Percentiles rank a stretch among this genome's conserved stretches.
These are phyloP conservation scores for Drosophila sordidula DNA, from an alignment of 2,888 invertebrate genomes.

Conservation along the genomic window DNA sequence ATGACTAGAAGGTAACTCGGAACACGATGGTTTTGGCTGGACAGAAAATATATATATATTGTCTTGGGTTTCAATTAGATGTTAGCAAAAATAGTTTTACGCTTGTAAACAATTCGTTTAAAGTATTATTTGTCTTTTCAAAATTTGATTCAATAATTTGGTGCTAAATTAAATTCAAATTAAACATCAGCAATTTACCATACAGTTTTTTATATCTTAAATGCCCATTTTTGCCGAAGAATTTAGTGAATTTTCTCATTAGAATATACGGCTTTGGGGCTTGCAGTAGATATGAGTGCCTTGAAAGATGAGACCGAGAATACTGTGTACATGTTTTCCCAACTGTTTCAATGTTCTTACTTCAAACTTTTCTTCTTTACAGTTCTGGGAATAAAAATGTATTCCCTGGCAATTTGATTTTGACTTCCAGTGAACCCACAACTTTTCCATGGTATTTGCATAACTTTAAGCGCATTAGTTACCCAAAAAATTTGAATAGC, in stretches of 20 bases:
- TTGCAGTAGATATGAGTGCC: not conserved
- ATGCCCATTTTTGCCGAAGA: too few relatives aligned
- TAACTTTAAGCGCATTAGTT: not conserved
- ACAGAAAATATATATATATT: not conserved
- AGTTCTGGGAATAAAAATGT: not conserved
- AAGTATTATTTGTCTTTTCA: slow-evolving; percentile 15
- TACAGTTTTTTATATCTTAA: too few relatives aligned
- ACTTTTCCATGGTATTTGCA: not conserved
- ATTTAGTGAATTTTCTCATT: too few relatives aligned
- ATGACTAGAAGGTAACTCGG: slow-evolving; percentile 4
- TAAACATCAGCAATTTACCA: not conserved
- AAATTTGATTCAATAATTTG: slow-evolving; percentile 12
- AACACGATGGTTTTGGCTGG: not conserved
- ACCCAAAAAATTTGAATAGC: slow-evolving; percentile 26
- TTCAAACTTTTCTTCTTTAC: too few relatives aligned
- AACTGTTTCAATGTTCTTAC: too few relatives aligned
- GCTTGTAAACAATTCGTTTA: not conserved
- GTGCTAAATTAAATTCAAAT: slow-evolving; percentile 12
- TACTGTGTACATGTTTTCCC: too few relatives aligned
- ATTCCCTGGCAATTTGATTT: not conserved
- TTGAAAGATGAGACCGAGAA: too few relatives aligned
- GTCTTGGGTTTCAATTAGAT: not conserved
- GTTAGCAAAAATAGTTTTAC: slow-evolving; percentile 6
- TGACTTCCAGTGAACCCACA: not conserved
- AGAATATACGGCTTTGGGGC: too few relatives aligned